Evolutionary conservation across 2,888 invertebrate species (phyloP).

Genomic region (Sarcophaga rosellei): DNA sequence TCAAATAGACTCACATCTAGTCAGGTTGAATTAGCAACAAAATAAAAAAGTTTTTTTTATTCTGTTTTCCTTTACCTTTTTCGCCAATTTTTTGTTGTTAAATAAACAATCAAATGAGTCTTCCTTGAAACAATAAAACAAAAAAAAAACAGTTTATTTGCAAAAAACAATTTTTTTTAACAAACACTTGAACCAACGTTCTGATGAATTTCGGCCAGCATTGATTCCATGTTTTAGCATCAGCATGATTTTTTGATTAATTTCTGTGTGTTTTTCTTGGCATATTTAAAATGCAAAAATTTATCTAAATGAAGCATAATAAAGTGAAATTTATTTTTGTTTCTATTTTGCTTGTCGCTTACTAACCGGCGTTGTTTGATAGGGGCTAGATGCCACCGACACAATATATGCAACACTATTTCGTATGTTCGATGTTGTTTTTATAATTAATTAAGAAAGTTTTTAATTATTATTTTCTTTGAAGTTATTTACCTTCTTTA

Average conservation of each 20-base stretch:
- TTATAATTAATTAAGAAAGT: too few relatives aligned
- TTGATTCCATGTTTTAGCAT: slow-evolving; percentile 13
- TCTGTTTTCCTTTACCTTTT: neutral
- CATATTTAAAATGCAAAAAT: slow-evolving; percentile 45
- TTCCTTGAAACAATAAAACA: neutral
- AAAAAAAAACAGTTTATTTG: neutral
- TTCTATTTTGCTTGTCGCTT: neutral
- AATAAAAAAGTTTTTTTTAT: neutral
- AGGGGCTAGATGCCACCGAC: too few relatives aligned
- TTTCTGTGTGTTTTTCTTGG: slow-evolving; percentile 21
- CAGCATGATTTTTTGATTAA: slow-evolving; percentile 45
- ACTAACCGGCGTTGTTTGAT: too few relatives aligned
- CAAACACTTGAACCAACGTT: slow-evolving; percentile 32
- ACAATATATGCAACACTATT: too few relatives aligned
- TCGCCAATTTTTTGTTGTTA: neutral
- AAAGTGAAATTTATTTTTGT: slow-evolving; percentile 33
- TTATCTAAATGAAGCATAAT: slow-evolving; percentile 52
- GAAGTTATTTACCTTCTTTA: too few relatives aligned
- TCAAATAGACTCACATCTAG: neutral
- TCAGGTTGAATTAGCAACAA: neutral
- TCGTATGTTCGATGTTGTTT: too few relatives aligned
- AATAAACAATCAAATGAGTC: neutral
- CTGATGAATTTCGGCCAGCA: neutral
- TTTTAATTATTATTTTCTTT: too few relatives aligned
- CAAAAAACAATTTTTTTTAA: slow-evolving; percentile 15